phyloP scores from a whole-genome alignment of 2,888 invertebrate genomes.

The Bruchidius siliquastri region DNA sequence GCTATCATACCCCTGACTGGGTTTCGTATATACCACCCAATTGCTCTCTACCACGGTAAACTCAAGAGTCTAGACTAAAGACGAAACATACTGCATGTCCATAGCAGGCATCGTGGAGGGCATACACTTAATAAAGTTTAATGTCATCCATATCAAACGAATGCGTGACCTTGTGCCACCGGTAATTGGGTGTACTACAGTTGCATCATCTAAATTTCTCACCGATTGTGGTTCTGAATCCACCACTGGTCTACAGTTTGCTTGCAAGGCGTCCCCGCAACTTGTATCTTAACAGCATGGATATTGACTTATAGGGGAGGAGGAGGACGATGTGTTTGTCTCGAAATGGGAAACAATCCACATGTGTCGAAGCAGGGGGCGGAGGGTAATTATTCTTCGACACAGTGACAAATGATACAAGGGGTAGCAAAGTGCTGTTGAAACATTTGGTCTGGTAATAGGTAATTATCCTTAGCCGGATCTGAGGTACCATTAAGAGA shows the following conservation, averaged over 20 bases:
- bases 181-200: no score
- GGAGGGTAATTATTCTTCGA: not conserved
- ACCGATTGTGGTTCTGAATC: not conserved
- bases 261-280: not conserved
- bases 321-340: not conserved
- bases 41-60: no score
- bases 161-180: no score
- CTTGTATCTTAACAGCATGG: not conserved
- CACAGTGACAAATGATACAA: not conserved
- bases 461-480: not conserved
- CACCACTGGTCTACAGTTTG: not conserved
- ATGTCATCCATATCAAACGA: no score
- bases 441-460: not conserved
- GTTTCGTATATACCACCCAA: no score
- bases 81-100: no score
- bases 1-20: no score
- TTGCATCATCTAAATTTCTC: no score
- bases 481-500: not conserved
- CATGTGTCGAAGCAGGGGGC: not conserved
- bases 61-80: no score
- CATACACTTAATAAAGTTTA: no score
- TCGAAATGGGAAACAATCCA: not conserved
- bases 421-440: not conserved
- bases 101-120: no score
- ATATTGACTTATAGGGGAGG: not conserved